These are phyloP conservation scores for Cavia aperea DNA, from an alignment of 2,113 vertebrate genomes.

Conservation along the genomic window DNA sequence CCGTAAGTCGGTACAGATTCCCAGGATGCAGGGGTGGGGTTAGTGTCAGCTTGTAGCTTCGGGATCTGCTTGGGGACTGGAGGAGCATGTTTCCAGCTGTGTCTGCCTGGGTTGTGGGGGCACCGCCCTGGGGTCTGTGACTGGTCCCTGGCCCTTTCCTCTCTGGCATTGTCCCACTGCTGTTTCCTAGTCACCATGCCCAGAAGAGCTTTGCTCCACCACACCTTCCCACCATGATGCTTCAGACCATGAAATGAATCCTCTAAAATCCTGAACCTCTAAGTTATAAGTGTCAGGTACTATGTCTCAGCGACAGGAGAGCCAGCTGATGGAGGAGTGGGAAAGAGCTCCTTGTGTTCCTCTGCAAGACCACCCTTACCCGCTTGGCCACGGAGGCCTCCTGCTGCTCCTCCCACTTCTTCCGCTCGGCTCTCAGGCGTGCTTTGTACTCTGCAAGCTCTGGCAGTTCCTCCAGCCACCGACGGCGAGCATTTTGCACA, in stretches of 20 bases:
- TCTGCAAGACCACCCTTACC: conserved; percentile 68
- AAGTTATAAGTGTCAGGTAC: not conserved
- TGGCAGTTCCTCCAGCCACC: conserved; percentile 87
- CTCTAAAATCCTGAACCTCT: not conserved
- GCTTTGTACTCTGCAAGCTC: conserved; percentile 85
- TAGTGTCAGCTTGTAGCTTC: not conserved
- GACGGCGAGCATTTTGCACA: conserved; percentile 81
- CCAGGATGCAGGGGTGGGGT: not conserved
- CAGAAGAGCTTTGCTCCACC: not conserved
- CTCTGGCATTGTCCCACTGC: not conserved
- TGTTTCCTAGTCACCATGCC: not conserved
- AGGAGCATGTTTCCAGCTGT: too few relatives aligned
- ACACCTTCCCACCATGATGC: not conserved
- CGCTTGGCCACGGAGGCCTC: conserved; percentile 73
- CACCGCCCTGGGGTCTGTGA: not conserved
- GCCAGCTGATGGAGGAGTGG: not conserved
- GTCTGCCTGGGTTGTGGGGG: not conserved
- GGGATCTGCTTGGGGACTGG: not conserved
- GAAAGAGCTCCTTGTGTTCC: not conserved
- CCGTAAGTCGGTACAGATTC: not conserved
- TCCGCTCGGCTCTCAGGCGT: conserved; percentile 79
- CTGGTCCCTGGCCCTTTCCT: not conserved
- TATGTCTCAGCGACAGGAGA: not conserved
- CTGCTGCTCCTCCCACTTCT: conserved; percentile 83
- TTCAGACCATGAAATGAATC: not conserved